Base-by-base conservation (phyloP, 2,113 vertebrate genomes). In the Saccopteryx bilineata region DNA sequence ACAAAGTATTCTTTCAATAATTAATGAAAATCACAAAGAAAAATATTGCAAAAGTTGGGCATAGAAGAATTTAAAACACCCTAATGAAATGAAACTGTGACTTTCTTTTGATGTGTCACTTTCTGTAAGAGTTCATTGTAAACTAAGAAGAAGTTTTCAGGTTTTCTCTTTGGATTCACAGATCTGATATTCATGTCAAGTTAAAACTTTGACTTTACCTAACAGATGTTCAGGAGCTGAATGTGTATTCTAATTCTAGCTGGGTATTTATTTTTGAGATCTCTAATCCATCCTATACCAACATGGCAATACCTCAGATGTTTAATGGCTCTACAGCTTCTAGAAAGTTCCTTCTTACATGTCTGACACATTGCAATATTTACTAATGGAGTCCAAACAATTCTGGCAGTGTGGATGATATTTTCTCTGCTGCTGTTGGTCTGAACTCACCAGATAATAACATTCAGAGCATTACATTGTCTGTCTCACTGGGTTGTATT, bases 261-360 rank as follows among this genome's bases (percentile, higher is more conserved):
- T 65, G 54, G 61, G 61, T 90, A 86, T 90, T 95, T 96, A 69
- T 68, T 97, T 94, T 91, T 61, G 28, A 61, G 60, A 33, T 84
- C 28, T 76, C 9, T 46, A 76, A 4, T 87, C 79, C 60, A 63
- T 91, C 48, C 54, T 92, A 74, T 54, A 60, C 8, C 39, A 75
- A 56, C 13, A 33, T 71, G 14, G 39, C 19, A 24, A 31, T 61
- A 69, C 50, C 52, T 95, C 79, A n/a, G 58, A 95, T 85, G 18
- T 69, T 69, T 74, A 90, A 39, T 87, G 39, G 9, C n/a, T 60
- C 8, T 7, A 23, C 2, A n/a, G 54, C 31, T 85, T 90, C 46
- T 68, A 52, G 50, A 84, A 92, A 97, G 18, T 33, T 50, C 54
- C 48, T 71, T 91, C 17, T 48, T 87, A 6, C 48, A 39, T 39